Evolutionary conservation across 2,888 invertebrate species (phyloP).

Genomic region (Pegoplata infirma): DNA sequence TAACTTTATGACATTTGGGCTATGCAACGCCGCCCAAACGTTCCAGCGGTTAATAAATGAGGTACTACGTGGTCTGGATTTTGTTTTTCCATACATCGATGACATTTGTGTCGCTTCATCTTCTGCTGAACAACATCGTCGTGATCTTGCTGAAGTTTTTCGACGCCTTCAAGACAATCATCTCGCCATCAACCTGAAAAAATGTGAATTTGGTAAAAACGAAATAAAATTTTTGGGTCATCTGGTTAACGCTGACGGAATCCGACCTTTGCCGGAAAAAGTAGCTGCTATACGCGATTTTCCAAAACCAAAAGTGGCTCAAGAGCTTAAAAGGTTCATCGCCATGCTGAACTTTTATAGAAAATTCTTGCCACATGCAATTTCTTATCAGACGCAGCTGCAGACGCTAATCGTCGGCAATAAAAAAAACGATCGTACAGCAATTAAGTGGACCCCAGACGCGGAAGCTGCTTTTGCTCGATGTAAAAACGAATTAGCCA

Average conservation of each 20-base stretch:
- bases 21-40: constrained; percentile 45
- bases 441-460: constrained; percentile 32
- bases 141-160: constrained; percentile 19
- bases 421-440: constrained; percentile 49
- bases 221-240: constrained; percentile 16
- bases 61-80: constrained; percentile 43
- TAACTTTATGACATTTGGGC: constrained; percentile 26
- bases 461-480: constrained; percentile 29
- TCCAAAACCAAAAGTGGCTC: too few relatives aligned
- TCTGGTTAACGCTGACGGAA: constrained; percentile 26
- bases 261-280: constrained; percentile 43
- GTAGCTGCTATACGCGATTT: not conserved
- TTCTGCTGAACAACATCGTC: constrained; percentile 26
- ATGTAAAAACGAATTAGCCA: constrained; percentile 25
- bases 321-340: too few relatives aligned
- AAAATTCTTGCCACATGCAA: too few relatives aligned
- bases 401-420: constrained; percentile 42
- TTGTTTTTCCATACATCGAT: constrained; percentile 39
- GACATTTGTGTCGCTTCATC: constrained; percentile 47
- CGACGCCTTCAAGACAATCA: not conserved
- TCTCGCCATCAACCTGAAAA: constrained; percentile 29
- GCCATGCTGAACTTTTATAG: too few relatives aligned
- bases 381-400: constrained; percentile 53
- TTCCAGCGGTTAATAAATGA: constrained; percentile 38
- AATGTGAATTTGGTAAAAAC: constrained; percentile 12